Percentiles rank a stretch among this genome's conserved stretches.
Conservation (phyloP, 1,140 invertebrate genomes). For the Drosophila serrata region DNA sequence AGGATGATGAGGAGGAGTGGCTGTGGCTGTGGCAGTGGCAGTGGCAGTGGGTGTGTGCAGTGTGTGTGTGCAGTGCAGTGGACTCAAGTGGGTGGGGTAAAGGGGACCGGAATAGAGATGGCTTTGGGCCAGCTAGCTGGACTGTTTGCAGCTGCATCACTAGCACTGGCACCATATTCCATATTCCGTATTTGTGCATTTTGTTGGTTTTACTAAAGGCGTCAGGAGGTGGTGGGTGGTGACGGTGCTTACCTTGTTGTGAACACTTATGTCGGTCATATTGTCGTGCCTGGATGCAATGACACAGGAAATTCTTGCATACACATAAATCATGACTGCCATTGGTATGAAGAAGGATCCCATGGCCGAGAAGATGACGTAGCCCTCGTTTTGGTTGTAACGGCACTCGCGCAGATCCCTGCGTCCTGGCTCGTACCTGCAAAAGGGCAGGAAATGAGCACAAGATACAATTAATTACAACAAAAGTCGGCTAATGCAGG, state of each 20-base stretch:
- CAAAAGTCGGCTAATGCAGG: constrained; percentile 36
- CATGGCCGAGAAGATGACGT: constrained; percentile 95
- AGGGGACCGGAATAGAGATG: constrained; percentile 26
- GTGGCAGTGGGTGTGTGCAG: background rate
- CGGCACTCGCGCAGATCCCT: constrained; percentile 88
- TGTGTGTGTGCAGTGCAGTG: constrained; percentile 4
- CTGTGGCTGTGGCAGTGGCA: background rate
- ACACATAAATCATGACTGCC: constrained; percentile 96
- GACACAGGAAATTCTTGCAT: constrained; percentile 94
- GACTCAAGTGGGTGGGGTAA: background rate
- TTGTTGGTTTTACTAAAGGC: constrained; percentile 18
- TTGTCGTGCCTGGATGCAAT: constrained; percentile 89
- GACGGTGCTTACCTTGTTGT: constrained; percentile 78
- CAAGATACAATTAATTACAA: constrained; percentile 38
- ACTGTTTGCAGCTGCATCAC: background rate
- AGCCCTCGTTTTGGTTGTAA: constrained; percentile 93
- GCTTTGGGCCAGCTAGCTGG: constrained; percentile 9
- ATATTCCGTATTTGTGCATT: constrained; percentile 40
- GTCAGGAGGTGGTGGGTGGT: background rate
- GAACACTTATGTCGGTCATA: constrained; percentile 85
- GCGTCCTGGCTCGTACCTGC: constrained; percentile 89
- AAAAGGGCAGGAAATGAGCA: constrained; percentile 37
- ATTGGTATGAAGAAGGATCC: constrained; percentile 97
- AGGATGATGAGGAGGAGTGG: background rate
- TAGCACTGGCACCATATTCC: constrained; percentile 16